Conservation (phyloP, 2,113 vertebrate species). For the Prinia subflava region DNA sequence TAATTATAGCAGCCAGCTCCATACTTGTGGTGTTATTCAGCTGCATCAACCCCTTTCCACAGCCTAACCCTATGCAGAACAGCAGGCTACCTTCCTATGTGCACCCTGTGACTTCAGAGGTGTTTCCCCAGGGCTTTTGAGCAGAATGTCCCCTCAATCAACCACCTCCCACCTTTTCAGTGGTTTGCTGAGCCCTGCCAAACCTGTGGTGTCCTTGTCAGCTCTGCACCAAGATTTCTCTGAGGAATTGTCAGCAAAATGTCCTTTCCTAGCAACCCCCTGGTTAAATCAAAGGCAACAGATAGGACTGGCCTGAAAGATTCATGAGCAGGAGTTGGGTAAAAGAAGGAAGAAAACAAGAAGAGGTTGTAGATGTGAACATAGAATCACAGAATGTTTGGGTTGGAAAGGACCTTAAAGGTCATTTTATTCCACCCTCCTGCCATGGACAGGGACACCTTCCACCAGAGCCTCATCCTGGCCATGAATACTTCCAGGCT, state of each 20-base stretch:
- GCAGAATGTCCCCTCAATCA: neutral
- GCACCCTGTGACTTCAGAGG: neutral
- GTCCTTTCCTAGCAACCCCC: neutral
- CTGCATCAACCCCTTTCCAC: neutral
- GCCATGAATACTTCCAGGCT: rapidly evolving
- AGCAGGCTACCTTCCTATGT: neutral
- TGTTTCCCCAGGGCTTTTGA: neutral
- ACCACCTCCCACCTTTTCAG: neutral
- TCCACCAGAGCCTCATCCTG: neutral
- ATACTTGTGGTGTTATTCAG: neutral
- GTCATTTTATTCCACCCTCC: neutral
- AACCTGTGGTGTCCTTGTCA: neutral
- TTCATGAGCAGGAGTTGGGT: neutral
- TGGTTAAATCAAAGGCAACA: neutral
- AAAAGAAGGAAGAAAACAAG: neutral
- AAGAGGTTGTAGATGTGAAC: neutral
- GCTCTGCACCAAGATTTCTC: neutral
- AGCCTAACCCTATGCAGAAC: neutral
- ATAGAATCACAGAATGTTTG: rapidly evolving
- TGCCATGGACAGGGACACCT: neutral
- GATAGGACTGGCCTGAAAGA: neutral
- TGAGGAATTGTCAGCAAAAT: neutral
- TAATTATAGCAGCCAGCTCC: neutral
- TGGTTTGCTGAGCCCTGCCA: neutral
- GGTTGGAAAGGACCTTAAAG: neutral